Conservation (phyloP, 64 coral and sea anemone species). For the Actinia equina region DNA sequence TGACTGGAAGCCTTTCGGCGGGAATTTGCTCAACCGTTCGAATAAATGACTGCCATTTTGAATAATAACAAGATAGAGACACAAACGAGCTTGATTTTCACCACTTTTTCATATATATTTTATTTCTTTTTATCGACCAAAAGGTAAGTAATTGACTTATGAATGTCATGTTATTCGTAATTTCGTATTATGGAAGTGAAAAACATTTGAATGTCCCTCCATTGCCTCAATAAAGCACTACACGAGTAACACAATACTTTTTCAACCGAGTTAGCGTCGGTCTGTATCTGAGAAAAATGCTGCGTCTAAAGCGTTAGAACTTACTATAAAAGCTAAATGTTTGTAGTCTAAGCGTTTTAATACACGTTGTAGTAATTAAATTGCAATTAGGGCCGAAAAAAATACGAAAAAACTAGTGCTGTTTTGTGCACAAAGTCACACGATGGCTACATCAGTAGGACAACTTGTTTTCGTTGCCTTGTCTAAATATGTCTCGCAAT, state of each 20-base stretch:
- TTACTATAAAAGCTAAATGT: neutral
- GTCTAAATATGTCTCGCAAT: neutral
- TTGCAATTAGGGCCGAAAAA: neutral
- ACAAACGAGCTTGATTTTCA: conserved; percentile 16
- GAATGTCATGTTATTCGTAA: neutral
- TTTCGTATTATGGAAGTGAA: neutral
- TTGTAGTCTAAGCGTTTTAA: neutral
- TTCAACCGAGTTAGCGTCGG: conserved; percentile 28
- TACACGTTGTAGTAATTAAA: neutral
- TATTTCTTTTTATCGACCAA: conserved; percentile 5
- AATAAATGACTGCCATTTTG: conserved; percentile 93
- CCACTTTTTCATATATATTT: neutral
- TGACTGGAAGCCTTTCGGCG: conserved; percentile 65
- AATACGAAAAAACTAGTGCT: neutral
- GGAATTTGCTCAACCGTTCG: conserved; percentile 91
- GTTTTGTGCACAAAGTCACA: neutral
- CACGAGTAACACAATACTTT: conserved; percentile 58
- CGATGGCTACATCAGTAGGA: neutral
- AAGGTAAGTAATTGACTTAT: conserved; percentile 37
- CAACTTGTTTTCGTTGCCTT: conserved; percentile 7
- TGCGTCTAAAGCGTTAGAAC: neutral
- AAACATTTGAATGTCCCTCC: conserved; percentile 24
- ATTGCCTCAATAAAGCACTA: neutral
- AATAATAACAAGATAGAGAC: conserved; percentile 69
- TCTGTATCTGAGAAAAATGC: neutral